These are phyloP conservation scores for Mobula birostris DNA, from an alignment of 2,113 vertebrate species.

Conservation along the genomic window DNA sequence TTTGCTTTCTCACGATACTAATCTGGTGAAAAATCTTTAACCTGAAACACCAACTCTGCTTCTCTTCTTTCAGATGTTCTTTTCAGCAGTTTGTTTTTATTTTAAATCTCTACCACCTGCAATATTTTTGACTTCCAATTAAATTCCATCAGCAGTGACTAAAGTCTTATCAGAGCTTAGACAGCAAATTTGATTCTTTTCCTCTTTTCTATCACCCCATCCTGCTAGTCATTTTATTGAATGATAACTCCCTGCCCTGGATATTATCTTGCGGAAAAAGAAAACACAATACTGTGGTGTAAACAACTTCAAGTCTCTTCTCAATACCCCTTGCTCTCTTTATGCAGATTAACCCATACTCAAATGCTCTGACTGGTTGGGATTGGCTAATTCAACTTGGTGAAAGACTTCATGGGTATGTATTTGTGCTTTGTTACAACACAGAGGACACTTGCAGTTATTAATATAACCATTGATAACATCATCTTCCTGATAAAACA, in stretches of 20 bases:
- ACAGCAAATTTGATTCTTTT: background rate
- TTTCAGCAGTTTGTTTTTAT: too few relatives aligned
- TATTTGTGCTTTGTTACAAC: background rate
- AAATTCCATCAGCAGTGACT: background rate
- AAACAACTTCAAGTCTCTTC: background rate
- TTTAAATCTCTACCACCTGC: too few relatives aligned
- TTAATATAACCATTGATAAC: conserved; percentile 16
- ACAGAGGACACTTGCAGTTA: background rate
- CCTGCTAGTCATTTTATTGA: background rate
- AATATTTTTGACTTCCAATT: too few relatives aligned
- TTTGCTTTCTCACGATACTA: too few relatives aligned
- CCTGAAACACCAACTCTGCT: too few relatives aligned
- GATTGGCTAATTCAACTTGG: background rate
- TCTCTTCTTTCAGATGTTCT: too few relatives aligned
- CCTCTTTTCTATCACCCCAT: background rate
- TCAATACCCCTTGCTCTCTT: background rate
- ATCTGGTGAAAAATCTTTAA: too few relatives aligned
- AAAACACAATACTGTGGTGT: background rate
- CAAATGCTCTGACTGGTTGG: background rate
- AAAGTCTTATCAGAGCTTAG: background rate
- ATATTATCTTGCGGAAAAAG: background rate
- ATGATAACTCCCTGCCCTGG: background rate
- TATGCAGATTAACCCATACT: background rate
- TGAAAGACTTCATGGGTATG: background rate
- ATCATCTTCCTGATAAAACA: background rate